Evolutionary conservation across 2,888 invertebrate species (phyloP), one percentile per base, ranked within the genome.

Genomic region (Notocelia uddmanniana): DNA sequence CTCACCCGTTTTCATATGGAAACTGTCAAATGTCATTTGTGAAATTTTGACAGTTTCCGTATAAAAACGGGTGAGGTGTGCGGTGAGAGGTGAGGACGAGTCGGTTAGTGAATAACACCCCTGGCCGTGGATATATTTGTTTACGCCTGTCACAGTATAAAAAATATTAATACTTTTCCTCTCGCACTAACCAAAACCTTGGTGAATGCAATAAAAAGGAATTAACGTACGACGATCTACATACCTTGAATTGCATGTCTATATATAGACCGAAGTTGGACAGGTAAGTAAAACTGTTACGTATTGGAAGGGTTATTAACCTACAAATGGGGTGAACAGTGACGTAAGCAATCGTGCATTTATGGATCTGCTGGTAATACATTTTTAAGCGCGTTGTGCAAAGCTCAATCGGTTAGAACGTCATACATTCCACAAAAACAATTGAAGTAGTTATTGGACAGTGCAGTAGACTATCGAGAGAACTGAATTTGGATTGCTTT

Each of bases 161-260:
- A 64, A 64, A 63, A 52, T 37, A 64, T 1, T 10, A 64, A 37
- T 37, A 54, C 23, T n/a, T 63, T 19, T 50, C 26, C 60, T 21
- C 52, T 37, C n/a, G n/a, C 37, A 23, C 64, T 64, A 64, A 37
- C 52, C 37, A 64, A 37, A 64, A 64, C 64, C 64, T 64, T 64
- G 64, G 54, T 54, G 48, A 21, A 21, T n/a, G 37, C 37, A 52
- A 54, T 54, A 64, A 54, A 64, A 64, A 54, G 52, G 15, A 50
- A 63, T 63, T 63, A 63, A 62, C n/a, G 11, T n/a, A 37, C 37
- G 64, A 64, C 64, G 64, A 64, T 64, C 64, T 64, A 64, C 64
- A 64, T 64, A 54, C 15, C 52, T 64, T 54, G 64, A 70, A 72
- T 72, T 48, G 62, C 55, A 67, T 57, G 72, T 48, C 67, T 68